Evolutionary conservation across 2,797 vertebrate genomes (phyloP), one percentile per base, ranked within the genome.

Genomic region (Enteromius thamalakanensis): DNA sequence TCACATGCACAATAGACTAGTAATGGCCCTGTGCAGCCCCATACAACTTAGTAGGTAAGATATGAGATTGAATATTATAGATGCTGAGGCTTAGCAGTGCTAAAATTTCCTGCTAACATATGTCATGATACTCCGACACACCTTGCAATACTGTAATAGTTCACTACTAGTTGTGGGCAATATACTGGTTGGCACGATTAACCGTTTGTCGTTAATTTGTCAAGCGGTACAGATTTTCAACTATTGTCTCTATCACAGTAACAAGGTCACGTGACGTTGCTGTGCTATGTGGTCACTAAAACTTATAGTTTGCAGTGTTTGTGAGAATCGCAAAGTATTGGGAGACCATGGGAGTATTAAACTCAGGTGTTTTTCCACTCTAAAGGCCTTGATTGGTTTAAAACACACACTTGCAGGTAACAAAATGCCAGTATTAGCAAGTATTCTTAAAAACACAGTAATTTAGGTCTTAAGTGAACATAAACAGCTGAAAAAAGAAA

Each of bases 1-100:
- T 79, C 69, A 81, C 67, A 45, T 72, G 37, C 76, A 79, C 42
- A 74, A 17, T 49, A 77, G 64, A 78, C 69, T 42, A 21, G 67
- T 75, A 78, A 82, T 78, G 71, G 70, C 70, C 49, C 72, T 62
- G 37, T 53, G 17, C 79, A 67, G 85, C 76, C 64, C 60, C 23
- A n/a, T 65, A 37, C 4, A 37, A 65, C 32, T 81, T 68, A 53
- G 70, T 40, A 70, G 71, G 78, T 82, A 65, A 79, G 60, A 51
- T 34, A 17, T 69, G 79, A 67, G 80, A 71, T 51, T 84, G 67
- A 40, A 60, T 60, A 26, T 71, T 26, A 83, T 60, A 51, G 15
- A 67, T 0, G 40, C 51, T 51, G 76, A 42, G n/a, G 11, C 62
- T 37, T n/a, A 40, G 34, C 14, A 64, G 29, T 64, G 62, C 29